Percentiles rank a stretch among this genome's conserved stretches.
phyloP scores from a whole-genome alignment of 2,113 vertebrate genomes.

The Clupea harengus region DNA sequence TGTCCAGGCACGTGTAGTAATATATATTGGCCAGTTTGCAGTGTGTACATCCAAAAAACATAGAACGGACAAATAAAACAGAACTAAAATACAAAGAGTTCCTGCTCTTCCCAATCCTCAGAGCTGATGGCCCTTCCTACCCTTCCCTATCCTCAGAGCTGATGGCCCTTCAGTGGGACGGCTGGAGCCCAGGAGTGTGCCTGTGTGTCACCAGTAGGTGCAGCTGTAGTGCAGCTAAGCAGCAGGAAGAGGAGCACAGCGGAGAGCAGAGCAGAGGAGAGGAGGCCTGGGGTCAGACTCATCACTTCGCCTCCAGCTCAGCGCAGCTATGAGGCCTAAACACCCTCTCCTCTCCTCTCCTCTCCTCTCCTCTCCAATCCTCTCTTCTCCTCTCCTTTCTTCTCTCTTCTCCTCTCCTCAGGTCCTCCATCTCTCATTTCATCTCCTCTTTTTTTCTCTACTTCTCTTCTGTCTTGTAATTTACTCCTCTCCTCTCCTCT shows the following conservation, averaged over 20 bases:
- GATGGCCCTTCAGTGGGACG: slow-evolving; percentile 4
- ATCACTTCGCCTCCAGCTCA: background rate
- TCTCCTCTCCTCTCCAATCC: background rate
- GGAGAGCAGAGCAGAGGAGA: background rate
- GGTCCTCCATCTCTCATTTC: too few relatives aligned
- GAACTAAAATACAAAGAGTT: too few relatives aligned
- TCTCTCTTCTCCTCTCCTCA: background rate
- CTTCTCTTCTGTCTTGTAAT: background rate
- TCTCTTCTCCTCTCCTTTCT: background rate
- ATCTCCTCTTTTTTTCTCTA: background rate
- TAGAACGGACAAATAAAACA: too few relatives aligned
- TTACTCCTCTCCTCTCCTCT: background rate
- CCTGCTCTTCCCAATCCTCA: too few relatives aligned
- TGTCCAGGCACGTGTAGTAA: background rate
- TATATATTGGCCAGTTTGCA: background rate
- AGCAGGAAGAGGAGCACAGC: background rate
- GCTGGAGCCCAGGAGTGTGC: slow-evolving; percentile 30
- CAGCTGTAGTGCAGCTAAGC: slow-evolving; percentile 65
- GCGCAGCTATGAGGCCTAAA: too few relatives aligned
- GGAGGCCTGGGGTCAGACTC: background rate
- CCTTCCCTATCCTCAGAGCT: background rate
- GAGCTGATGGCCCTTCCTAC: too few relatives aligned
- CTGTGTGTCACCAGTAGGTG: slow-evolving; percentile 63
- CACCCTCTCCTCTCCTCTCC: background rate
- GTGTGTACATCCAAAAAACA: background rate